Percentiles rank a stretch among this genome's conserved stretches.
phyloP scores from a whole-genome alignment of 2,113 vertebrate species.

The Gobius niger region DNA sequence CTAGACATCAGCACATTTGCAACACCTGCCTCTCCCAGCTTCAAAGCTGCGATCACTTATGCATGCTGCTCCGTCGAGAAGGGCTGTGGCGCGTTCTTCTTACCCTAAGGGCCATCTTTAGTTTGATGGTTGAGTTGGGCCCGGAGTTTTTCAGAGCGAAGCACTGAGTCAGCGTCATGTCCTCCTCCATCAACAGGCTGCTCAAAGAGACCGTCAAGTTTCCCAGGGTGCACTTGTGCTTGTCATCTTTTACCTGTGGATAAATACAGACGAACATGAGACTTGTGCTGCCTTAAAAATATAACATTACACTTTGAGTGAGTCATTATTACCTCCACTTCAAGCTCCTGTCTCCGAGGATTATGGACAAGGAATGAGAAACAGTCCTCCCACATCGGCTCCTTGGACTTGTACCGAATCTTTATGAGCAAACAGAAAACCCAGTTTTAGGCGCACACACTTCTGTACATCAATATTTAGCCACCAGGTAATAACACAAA shows the following conservation, averaged over 20 bases:
- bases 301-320: neutral
- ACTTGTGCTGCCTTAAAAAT: neutral
- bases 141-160: slow-evolving; percentile 92
- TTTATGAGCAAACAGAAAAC: slow-evolving; percentile 50
- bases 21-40: slow-evolving; percentile 8
- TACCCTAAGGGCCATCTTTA: slow-evolving; percentile 94
- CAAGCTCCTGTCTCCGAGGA: slow-evolving; percentile 89
- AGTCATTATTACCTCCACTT: slow-evolving; percentile 84
- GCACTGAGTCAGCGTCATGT: slow-evolving; percentile 88
- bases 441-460: slow-evolving; percentile 5
- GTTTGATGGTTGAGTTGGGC: slow-evolving; percentile 90
- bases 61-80: neutral
- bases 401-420: slow-evolving; percentile 94
- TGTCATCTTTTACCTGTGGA: slow-evolving; percentile 88
- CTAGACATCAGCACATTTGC: slow-evolving; percentile 6
- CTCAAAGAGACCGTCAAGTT: slow-evolving; percentile 83
- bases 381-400: slow-evolving; percentile 95
- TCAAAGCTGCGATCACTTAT: slow-evolving; percentile 8
- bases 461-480: slow-evolving; percentile 13
- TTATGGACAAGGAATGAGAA: slow-evolving; percentile 96
- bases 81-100: slow-evolving; percentile 28
- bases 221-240: slow-evolving; percentile 91
- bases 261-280: neutral
- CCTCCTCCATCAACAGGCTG: slow-evolving; percentile 82
- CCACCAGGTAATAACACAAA: neutral